phyloP scores from a whole-genome alignment of 53 echinoderm and acorn worm genomes.

The Actinopyga echinites region DNA sequence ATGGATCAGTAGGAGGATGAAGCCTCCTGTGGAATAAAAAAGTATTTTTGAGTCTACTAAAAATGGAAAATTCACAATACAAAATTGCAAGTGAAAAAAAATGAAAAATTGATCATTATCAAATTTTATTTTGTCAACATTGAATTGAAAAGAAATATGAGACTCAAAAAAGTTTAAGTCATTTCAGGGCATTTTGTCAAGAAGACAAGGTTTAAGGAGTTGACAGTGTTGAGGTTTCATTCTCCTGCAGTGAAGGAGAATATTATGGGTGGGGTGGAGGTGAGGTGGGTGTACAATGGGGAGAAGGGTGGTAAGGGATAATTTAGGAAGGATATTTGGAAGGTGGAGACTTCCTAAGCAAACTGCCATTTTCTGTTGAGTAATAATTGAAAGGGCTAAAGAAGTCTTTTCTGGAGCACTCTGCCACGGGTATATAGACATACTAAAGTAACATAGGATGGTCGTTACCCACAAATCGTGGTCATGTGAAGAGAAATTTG shows the following conservation, averaged over 20 bases:
- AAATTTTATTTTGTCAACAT: background rate
- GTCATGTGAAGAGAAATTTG: background rate
- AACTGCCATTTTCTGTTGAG: constrained; percentile 32
- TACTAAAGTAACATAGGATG: background rate
- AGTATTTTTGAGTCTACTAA: background rate
- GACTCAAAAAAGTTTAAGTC: background rate
- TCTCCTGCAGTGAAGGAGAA: too few relatives aligned
- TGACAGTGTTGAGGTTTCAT: too few relatives aligned
- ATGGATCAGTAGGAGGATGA: background rate
- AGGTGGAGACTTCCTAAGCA: background rate
- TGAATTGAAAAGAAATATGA: background rate
- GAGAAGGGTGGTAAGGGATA: too few relatives aligned
- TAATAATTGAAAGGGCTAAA: constrained; percentile 36
- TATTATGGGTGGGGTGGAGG: too few relatives aligned
- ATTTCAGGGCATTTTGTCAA: constrained; percentile 3
- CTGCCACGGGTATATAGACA: background rate
- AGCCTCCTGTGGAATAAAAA: constrained; percentile 17
- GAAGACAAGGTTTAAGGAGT: background rate
- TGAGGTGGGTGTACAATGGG: too few relatives aligned
- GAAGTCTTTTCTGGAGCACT: constrained; percentile 13
- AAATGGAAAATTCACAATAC: background rate
- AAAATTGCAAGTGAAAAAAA: background rate
- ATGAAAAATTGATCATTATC: background rate
- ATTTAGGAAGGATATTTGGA: too few relatives aligned
- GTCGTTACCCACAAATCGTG: background rate